These are phyloP conservation scores for Uloborus plumipes DNA, from an alignment of 2,888 invertebrate species.

Conservation along the genomic window DNA sequence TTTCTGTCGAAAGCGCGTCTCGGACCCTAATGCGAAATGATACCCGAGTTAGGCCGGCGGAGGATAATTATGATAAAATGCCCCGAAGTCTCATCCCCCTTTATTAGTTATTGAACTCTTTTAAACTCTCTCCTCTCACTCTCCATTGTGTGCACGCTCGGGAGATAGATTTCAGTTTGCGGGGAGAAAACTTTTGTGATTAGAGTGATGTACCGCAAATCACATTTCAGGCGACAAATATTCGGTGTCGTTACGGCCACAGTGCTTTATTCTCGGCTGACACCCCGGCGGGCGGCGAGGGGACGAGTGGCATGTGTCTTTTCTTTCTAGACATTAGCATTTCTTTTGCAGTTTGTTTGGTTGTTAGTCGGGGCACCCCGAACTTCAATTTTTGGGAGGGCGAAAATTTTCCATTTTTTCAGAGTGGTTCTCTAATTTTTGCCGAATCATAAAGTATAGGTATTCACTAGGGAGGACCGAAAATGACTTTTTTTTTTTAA, in stretches of 20 bases:
- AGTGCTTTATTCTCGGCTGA: slow-evolving; percentile 39
- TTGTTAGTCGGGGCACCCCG: no score
- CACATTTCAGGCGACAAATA: slow-evolving; percentile 61
- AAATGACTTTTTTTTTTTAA: no score
- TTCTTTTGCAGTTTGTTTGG: no score
- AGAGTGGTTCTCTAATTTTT: no score
- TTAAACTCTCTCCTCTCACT: slow-evolving; percentile 22
- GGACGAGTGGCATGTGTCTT: slow-evolving; percentile 14
- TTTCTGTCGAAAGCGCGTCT: slow-evolving; percentile 20
- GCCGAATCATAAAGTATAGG: no score
- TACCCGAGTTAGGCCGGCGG: slow-evolving; percentile 25
- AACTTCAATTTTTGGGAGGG: no score
- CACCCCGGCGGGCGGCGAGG: not conserved
- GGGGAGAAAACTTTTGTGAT: slow-evolving; percentile 58
- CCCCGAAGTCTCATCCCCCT: slow-evolving; percentile 25
- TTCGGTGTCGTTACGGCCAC: slow-evolving; percentile 31
- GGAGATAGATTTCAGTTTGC: slow-evolving; percentile 55
- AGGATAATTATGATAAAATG: slow-evolving; percentile 54
- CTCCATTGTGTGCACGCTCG: slow-evolving; percentile 24
- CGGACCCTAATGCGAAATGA: slow-evolving; percentile 47
- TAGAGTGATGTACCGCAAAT: slow-evolving; percentile 52
- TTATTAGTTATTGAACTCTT: slow-evolving; percentile 63
- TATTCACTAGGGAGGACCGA: no score
- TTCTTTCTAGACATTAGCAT: not conserved
- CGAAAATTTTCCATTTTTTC: no score